A percentile compares a stretch with the other conserved stretches of the same genome.
phyloP scores from a whole-genome alignment of 2,113 vertebrate genomes.

The Uropsilus gracilis region DNA sequence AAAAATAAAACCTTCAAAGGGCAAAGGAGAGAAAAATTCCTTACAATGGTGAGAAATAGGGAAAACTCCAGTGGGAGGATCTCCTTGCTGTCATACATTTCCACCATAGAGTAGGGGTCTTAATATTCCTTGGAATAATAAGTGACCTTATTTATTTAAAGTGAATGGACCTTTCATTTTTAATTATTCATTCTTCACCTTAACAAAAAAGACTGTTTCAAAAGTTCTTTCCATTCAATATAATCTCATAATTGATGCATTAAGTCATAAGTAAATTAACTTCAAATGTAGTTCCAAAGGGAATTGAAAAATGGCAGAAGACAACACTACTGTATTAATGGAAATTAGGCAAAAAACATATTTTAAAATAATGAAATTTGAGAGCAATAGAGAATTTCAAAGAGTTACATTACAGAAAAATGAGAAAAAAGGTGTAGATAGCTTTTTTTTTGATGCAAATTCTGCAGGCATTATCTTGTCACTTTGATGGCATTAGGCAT shows the following conservation, averaged over 20 bases:
- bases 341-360: neutral
- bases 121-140: neutral
- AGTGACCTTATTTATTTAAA: slow-evolving; percentile 9
- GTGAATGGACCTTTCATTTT: too few species aligned
- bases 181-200: neutral
- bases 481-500: neutral
- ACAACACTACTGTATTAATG: neutral
- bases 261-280: neutral
- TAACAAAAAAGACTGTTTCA: slow-evolving; percentile 31
- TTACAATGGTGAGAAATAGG: neutral
- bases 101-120: neutral
- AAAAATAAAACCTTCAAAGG: slow-evolving; percentile 3
- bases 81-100: neutral
- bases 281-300: neutral
- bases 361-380: neutral
- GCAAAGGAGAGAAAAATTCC: neutral
- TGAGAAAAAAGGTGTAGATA: neutral
- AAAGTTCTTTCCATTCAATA: neutral
- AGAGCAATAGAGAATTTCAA: slow-evolving; percentile 38
- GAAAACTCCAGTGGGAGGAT: neutral
- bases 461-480: neutral
- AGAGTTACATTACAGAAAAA: neutral
- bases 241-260: neutral
- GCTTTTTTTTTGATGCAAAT: slow-evolving; percentile 11
- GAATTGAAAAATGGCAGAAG: neutral